phyloP scores from a whole-genome alignment of 2,797 vertebrate genomes.

The Tragopan temminckii region DNA sequence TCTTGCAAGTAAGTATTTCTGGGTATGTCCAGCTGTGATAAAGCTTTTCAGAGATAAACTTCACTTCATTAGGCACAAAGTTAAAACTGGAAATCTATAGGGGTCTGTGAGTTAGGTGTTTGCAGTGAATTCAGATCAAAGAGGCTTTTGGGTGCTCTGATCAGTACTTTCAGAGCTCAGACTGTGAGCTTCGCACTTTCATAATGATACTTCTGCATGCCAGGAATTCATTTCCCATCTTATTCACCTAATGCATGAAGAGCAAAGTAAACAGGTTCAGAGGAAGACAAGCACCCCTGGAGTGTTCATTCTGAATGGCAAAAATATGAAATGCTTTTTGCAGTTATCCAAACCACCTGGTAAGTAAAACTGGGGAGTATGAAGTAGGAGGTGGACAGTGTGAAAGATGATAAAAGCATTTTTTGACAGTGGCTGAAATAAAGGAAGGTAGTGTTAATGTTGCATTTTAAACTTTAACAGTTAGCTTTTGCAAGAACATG shows the following conservation, averaged over 20 bases:
- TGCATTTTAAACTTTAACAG: not conserved
- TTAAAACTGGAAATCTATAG: slow-evolving; percentile 61
- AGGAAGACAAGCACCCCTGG: not conserved
- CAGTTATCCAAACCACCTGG: not conserved
- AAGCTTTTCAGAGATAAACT: slow-evolving; percentile 75
- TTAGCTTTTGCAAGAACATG: not conserved
- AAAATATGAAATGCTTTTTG: slow-evolving; percentile 19
- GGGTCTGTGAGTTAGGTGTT: slow-evolving; percentile 48
- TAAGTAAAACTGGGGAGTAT: slow-evolving; percentile 8
- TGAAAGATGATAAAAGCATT: not conserved
- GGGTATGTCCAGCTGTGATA: slow-evolving; percentile 71
- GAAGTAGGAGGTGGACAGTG: not conserved
- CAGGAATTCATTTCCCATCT: slow-evolving; percentile 52
- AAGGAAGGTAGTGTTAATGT: not conserved
- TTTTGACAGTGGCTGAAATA: not conserved
- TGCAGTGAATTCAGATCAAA: slow-evolving; percentile 76
- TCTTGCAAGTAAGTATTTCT: slow-evolving; percentile 71
- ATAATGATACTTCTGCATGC: slow-evolving; percentile 20
- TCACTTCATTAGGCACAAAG: slow-evolving; percentile 74
- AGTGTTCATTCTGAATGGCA: slow-evolving; percentile 1
- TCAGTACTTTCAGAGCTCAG: slow-evolving; percentile 54
- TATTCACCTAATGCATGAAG: slow-evolving; percentile 37
- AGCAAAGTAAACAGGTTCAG: slow-evolving; percentile 63
- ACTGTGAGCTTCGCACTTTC: slow-evolving; percentile 47
- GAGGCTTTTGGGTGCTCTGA: slow-evolving; percentile 44